phyloP scores from a whole-genome alignment of 92 coral and sea anemone genomes.

The Anthopleura xanthogrammica region DNA sequence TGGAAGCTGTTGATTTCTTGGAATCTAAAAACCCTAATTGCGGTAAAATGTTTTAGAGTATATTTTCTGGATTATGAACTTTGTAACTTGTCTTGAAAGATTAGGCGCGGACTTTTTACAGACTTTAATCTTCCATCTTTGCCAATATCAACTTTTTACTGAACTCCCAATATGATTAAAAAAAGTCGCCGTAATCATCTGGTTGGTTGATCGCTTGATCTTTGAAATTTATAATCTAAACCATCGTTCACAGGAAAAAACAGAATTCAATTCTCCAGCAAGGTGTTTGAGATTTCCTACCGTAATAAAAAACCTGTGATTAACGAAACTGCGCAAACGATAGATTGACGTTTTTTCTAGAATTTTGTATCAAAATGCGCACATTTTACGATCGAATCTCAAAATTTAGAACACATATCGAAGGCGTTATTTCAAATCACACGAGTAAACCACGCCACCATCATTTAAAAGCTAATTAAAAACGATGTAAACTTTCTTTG shows the following conservation, averaged over 20 bases:
- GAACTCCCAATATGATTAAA: background rate
- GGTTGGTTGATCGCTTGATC: background rate
- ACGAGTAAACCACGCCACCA: background rate
- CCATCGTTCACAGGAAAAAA: background rate
- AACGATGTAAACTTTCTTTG: conserved; percentile 9
- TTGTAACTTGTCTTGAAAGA: background rate
- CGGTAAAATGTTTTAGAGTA: background rate
- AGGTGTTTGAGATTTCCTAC: background rate
- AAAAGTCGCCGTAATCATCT: background rate
- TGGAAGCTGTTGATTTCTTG: background rate
- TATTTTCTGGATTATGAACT: background rate
- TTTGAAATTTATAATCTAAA: background rate
- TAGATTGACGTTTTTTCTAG: no score
- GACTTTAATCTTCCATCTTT: background rate
- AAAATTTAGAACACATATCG: background rate
- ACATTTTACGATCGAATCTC: background rate
- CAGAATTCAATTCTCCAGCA: background rate
- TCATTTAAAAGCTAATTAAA: conserved; percentile 26
- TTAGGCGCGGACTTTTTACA: background rate
- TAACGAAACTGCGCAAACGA: no score
- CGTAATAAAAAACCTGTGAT: background rate
- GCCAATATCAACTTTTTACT: background rate
- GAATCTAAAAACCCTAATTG: background rate
- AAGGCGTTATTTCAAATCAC: background rate
- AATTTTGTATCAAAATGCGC: background rate